Conservation (phyloP, 1,140 invertebrate species). For the Camponotus vicinus region DNA sequence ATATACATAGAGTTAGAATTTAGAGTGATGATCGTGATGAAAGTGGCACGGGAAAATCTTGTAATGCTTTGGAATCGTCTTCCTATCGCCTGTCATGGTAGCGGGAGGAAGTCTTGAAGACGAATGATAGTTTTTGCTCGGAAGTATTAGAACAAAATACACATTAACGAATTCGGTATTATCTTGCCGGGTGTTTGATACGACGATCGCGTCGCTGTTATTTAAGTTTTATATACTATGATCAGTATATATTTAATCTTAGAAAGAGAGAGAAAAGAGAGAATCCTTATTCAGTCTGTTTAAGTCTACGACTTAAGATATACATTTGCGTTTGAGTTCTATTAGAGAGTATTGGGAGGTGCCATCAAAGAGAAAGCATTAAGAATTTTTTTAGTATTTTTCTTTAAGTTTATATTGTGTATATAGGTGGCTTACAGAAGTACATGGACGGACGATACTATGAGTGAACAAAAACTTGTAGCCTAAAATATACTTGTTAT, state of each 20-base stretch:
- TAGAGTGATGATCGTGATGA: constrained; percentile 39
- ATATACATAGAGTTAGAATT: constrained; percentile 64
- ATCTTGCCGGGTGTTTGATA: constrained; percentile 52
- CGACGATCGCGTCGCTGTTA: constrained; percentile 42
- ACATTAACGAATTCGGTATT: constrained; percentile 48
- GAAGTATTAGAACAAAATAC: constrained; percentile 40
- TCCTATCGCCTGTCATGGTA: background rate
- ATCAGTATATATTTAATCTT: constrained; percentile 57
- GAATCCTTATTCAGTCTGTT: constrained; percentile 1
- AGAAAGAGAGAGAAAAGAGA: background rate
- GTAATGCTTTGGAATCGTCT: constrained; percentile 14
- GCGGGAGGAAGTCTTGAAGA: background rate
- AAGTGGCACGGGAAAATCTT: constrained; percentile 30
- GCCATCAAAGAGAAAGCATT: constrained; percentile 67
- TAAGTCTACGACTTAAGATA: constrained; percentile 50
- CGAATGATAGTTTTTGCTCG: background rate
- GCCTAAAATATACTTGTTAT: background rate
- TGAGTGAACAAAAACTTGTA: constrained; percentile 66
- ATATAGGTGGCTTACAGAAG: constrained; percentile 68
- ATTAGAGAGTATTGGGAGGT: constrained; percentile 63
- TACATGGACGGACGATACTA: constrained; percentile 70
- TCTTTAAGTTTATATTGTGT: constrained; percentile 69
- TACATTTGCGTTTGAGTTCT: constrained; percentile 60
- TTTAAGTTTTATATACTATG: constrained; percentile 53
- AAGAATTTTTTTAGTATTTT: constrained; percentile 67